These are phyloP conservation scores for Dunckerocampus dactyliophorus DNA, from an alignment of 2,113 vertebrate species.

Conservation along the genomic window DNA sequence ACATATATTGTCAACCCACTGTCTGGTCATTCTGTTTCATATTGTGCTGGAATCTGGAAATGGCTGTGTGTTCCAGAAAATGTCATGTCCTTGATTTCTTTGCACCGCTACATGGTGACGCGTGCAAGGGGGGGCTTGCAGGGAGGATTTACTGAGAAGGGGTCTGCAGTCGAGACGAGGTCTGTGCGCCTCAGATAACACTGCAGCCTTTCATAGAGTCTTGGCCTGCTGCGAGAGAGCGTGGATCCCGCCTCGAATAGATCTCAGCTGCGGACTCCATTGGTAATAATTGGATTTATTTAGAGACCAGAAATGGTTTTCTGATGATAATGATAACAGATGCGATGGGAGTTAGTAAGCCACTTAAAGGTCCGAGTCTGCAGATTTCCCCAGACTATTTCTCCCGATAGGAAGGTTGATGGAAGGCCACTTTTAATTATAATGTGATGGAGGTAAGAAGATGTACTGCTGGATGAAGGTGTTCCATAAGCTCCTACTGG, in stretches of 20 bases:
- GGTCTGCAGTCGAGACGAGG: slow-evolving; percentile 47
- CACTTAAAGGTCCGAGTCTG: slow-evolving; percentile 35
- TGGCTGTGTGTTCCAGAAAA: slow-evolving; percentile 51
- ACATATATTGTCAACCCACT: slow-evolving; percentile 4
- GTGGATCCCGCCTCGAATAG: slow-evolving; percentile 43
- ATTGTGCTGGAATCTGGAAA: slow-evolving; percentile 40
- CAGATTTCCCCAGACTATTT: slow-evolving; percentile 32
- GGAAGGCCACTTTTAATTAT: slow-evolving; percentile 56
- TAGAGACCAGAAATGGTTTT: slow-evolving; percentile 49
- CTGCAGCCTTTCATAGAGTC: slow-evolving; percentile 62
- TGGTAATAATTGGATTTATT: slow-evolving; percentile 66
- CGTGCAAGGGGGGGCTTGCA: slow-evolving; percentile 20
- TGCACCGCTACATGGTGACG: slow-evolving; percentile 37
- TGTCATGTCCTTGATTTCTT: slow-evolving; percentile 69
- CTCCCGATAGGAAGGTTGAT: slow-evolving; percentile 36
- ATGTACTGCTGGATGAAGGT: slow-evolving; percentile 8
- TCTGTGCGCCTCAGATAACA: slow-evolving; percentile 65
- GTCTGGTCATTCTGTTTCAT: slow-evolving; percentile 51
- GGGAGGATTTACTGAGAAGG: slow-evolving; percentile 45
- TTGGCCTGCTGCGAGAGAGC: slow-evolving; percentile 42
- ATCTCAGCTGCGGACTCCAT: slow-evolving; percentile 45
- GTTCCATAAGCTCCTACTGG: slow-evolving; percentile 12
- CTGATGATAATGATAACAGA: slow-evolving; percentile 65
- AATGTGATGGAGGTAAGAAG: slow-evolving; percentile 40
- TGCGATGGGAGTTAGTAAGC: slow-evolving; percentile 54